Evolutionary conservation across 2,113 vertebrate species (phyloP).

Genomic region (Dascyllus trimaculatus): DNA sequence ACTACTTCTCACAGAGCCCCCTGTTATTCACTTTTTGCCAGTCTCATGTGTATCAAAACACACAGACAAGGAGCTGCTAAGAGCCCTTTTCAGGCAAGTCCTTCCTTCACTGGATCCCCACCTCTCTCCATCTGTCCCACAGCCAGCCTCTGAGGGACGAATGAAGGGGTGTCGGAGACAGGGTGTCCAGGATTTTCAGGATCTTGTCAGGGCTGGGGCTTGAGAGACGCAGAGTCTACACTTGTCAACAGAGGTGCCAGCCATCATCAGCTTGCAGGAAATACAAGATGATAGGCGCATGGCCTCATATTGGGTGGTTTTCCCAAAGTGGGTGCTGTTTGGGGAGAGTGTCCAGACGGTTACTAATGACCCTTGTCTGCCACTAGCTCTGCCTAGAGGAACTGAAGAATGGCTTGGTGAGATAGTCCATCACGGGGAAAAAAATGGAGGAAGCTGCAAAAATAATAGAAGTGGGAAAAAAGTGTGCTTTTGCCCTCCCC

Average conservation of each 20-base stretch:
- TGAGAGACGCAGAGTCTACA: conserved; percentile 51
- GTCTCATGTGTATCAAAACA: conserved; percentile 49
- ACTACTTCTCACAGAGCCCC: conserved; percentile 55
- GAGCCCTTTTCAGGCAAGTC: conserved; percentile 49
- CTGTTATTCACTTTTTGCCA: conserved; percentile 51
- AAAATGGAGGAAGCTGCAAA: conserved; percentile 14
- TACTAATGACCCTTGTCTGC: conserved; percentile 69
- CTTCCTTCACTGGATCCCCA: conserved; percentile 31
- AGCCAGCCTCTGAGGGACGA: conserved; percentile 52
- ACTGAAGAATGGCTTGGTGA: conserved; percentile 44
- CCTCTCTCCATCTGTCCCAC: conserved; percentile 24
- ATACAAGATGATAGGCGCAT: conserved; percentile 71
- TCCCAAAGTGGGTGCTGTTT: conserved; percentile 60
- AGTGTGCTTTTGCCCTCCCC: conserved; percentile 35
- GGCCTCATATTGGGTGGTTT: conserved; percentile 50
- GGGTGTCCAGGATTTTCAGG: conserved; percentile 53
- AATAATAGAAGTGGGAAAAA: conserved; percentile 26
- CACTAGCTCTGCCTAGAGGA: conserved; percentile 51
- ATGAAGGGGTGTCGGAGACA: conserved; percentile 38
- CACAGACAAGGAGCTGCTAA: conserved; percentile 49
- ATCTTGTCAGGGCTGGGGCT: conserved; percentile 49
- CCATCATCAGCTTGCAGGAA: conserved; percentile 58
- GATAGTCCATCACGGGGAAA: conserved; percentile 13
- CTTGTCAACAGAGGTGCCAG: conserved; percentile 71
- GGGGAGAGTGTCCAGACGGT: conserved; percentile 60